Conservation (phyloP, 2,113 vertebrate genomes). For the Tragelaphus imberbis region DNA sequence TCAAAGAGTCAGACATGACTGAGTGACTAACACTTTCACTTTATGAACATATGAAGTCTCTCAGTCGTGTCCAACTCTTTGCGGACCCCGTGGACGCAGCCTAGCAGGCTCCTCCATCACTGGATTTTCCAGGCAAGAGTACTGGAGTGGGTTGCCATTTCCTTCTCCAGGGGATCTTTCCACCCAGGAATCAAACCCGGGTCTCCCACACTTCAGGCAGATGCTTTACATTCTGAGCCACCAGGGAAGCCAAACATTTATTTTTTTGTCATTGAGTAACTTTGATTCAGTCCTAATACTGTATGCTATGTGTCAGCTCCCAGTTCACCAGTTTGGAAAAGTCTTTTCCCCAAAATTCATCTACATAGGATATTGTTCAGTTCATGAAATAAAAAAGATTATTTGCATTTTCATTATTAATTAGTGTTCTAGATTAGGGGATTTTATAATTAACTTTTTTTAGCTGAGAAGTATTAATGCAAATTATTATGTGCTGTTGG, state of each 20-base stretch:
- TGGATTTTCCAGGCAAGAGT: too few relatives aligned
- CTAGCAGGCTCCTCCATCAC: too few relatives aligned
- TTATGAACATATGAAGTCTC: neutral
- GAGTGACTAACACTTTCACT: neutral
- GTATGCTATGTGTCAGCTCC: neutral
- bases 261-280: neutral
- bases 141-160: too few relatives aligned
- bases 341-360: neutral
- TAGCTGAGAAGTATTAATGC: neutral
- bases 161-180: too few relatives aligned
- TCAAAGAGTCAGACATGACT: neutral
- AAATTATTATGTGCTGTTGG: neutral
- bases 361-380: neutral
- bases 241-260: too few relatives aligned
- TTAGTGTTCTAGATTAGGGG: neutral
- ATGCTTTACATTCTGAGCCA: too few relatives aligned
- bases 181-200: too few relatives aligned
- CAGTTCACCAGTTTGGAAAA: neutral
- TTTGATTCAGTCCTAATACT: neutral
- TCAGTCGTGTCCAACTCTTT: too few relatives aligned
- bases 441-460: neutral
- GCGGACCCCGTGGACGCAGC: too few relatives aligned
- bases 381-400: conserved; percentile 11
- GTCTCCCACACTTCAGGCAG: too few relatives aligned
- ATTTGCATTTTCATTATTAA: neutral